Base-by-base conservation (phyloP, 2,797 vertebrate genomes). In the Ara ararauna region DNA sequence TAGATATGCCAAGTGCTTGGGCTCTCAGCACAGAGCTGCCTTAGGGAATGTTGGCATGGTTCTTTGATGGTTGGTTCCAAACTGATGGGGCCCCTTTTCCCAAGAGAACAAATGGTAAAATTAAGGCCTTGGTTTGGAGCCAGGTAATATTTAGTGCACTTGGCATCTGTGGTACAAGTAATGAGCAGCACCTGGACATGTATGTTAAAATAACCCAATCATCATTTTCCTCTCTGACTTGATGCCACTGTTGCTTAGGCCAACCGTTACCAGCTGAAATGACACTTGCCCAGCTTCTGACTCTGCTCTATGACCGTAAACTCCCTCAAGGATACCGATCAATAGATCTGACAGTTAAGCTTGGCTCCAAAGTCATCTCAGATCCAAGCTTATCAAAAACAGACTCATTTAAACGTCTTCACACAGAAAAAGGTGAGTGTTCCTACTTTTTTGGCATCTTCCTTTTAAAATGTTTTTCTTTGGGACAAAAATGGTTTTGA, bases 331-430 rank as follows among this genome's bases (percentile, higher is more conserved):
- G 99, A 79, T 99, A 99, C 94, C 98, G 99, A 95, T 99, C 99
- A 53, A 99, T 99, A 97, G 99, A 99, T 96, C 97, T 99, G 90
- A 99, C 98, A 10, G 99, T 99, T 94, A 99, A 99, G 95, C 98
- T 99, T 94, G 99, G 99, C 62, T 99, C 99, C 86, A 99, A 99
- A 97, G 98, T 99, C 62, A 99, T 99, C 97, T 99, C 99, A 47
- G 99, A 99, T 96, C 98, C 99, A 5, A 98, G 99, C 50, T 98
- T 99, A 21, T 99, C 99, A 23, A 99, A 99, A 98, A 99, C 99
- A 1, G 99, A 99, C 96, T 99, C 99, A 42, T 99, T 99, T 98
- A 99, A 99, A 97, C 98, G 99, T 87, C 98, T 99, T 7, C 99
- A 99, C 84, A 99, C 99, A 24, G 99, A 99, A 94, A 99, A 99